These are phyloP conservation scores for Diloba caeruleocephala DNA, from an alignment of 2,888 invertebrate genomes.

Conservation along the genomic window DNA sequence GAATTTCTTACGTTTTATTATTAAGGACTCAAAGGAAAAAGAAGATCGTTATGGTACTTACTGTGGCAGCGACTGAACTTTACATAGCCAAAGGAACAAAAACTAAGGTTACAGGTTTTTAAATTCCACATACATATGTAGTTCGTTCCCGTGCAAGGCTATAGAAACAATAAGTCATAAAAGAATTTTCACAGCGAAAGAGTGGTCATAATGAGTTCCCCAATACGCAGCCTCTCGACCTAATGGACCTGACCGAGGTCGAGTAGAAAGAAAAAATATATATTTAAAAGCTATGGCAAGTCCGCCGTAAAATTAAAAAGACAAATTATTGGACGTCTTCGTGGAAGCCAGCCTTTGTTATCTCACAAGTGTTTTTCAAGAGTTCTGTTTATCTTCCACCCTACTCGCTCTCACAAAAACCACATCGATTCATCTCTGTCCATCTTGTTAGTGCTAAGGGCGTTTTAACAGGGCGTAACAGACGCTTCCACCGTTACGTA, in stretches of 20 bases:
- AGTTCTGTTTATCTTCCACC: constrained; percentile 83
- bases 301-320: constrained; percentile 89
- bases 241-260: constrained; percentile 83
- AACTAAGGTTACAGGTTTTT: constrained; percentile 57
- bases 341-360: constrained; percentile 88
- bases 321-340: constrained; percentile 89
- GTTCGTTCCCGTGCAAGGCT: constrained; percentile 70
- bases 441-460: constrained; percentile 84
- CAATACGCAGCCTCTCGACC: constrained; percentile 77
- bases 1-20: constrained; percentile 47
- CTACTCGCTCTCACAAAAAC: constrained; percentile 69
- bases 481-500: constrained; percentile 85
- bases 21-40: constrained; percentile 31
- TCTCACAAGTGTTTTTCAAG: constrained; percentile 89
- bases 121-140: constrained; percentile 60
- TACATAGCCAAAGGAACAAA: constrained; percentile 41
- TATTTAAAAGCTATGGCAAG: constrained; percentile 86
- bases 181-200: constrained; percentile 77
- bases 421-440: constrained; percentile 78
- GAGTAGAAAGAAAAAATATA: constrained; percentile 77
- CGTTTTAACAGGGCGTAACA: constrained; percentile 86
- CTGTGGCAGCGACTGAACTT: constrained; percentile 45
- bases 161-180: constrained; percentile 85
- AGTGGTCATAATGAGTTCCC: constrained; percentile 81
- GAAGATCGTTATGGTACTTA: constrained; percentile 39